These are phyloP conservation scores for Pithys albifrons DNA, from an alignment of 2,113 vertebrate genomes.

Conservation along the genomic window DNA sequence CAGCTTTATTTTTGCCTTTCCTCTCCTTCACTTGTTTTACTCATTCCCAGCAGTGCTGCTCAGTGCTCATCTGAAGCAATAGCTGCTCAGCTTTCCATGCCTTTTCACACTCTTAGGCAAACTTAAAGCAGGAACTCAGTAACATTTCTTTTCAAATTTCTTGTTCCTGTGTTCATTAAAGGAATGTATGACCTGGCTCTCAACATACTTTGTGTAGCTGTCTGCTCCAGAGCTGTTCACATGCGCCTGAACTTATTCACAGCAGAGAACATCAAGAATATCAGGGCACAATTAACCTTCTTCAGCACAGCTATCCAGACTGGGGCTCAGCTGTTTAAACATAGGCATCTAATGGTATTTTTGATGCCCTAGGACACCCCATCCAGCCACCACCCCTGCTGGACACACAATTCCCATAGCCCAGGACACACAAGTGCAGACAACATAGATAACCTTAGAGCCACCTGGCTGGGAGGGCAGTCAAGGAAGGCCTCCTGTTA, in stretches of 20 bases:
- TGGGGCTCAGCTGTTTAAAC: not conserved
- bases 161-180: not conserved
- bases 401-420: not conserved
- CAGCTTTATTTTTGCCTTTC: not conserved
- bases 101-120: not conserved
- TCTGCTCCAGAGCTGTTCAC: not conserved
- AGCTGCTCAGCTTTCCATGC: not conserved
- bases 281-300: not conserved
- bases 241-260: not conserved
- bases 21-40: not conserved
- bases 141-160: not conserved
- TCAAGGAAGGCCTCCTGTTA: no score
- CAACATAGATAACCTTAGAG: no score
- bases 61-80: not conserved
- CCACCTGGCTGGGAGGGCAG: no score
- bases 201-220: not conserved
- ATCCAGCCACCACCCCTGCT: not conserved
- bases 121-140: not conserved
- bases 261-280: not conserved
- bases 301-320: not conserved
- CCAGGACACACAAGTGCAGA: not conserved
- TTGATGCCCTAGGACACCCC: not conserved
- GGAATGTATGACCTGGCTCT: not conserved
- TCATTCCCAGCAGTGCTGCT: not conserved
- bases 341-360: not conserved